These are phyloP conservation scores for Leptodactylus fallax DNA, from an alignment of 2,797 vertebrate genomes.

Conservation along the genomic window DNA sequence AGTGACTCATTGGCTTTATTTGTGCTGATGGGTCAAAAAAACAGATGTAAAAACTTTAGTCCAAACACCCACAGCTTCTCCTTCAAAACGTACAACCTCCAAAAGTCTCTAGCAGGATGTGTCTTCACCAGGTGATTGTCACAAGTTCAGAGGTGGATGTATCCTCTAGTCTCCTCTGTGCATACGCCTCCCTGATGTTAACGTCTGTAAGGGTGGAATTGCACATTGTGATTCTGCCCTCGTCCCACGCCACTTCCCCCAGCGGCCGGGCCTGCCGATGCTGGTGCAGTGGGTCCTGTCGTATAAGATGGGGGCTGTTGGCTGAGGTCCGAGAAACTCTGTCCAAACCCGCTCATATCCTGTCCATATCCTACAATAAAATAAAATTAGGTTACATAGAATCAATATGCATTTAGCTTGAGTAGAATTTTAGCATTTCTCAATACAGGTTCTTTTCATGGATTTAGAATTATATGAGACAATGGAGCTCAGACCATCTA, in stretches of 20 bases:
- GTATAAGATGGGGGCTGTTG: slow-evolving; percentile 89
- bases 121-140: slow-evolving; percentile 83
- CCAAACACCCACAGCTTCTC: slow-evolving; percentile 81
- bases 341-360: slow-evolving; percentile 95
- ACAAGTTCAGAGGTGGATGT: slow-evolving; percentile 79
- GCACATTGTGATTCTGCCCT: slow-evolving; percentile 98
- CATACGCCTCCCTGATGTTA: slow-evolving; percentile 87
- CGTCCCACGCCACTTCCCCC: slow-evolving; percentile 90
- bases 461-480: too few relatives aligned
- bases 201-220: slow-evolving; percentile 98
- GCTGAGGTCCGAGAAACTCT: slow-evolving; percentile 94
- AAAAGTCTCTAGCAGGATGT: slow-evolving; percentile 65
- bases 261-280: slow-evolving; percentile 83
- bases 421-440: too few relatives aligned
- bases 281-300: slow-evolving; percentile 88
- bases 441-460: too few relatives aligned
- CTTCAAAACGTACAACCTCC: slow-evolving; percentile 73
- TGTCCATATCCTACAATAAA: slow-evolving; percentile 90
- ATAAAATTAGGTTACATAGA: not conserved
- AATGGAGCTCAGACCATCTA: too few relatives aligned
- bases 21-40: slow-evolving; percentile 95
- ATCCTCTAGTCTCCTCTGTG: slow-evolving; percentile 75
- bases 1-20: slow-evolving; percentile 90
- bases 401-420: too few relatives aligned
- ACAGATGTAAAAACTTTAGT: slow-evolving; percentile 91